Evolutionary conservation across 1,140 invertebrate species (phyloP).

Genomic region (Trichomalopsis sarcophagae): DNA sequence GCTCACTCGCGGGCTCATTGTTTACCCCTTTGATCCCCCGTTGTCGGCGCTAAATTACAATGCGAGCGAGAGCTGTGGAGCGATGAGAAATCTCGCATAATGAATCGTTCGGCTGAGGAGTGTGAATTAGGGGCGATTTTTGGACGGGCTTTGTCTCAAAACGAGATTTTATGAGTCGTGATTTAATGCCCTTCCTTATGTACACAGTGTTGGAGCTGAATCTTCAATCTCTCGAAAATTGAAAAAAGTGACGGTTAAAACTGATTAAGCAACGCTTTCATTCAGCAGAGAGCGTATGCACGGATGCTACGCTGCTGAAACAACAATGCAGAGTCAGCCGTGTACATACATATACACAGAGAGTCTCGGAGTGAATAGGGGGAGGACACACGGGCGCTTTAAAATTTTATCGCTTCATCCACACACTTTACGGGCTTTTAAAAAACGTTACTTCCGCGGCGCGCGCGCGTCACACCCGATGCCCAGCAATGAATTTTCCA

Average conservation of each 20-base stretch:
- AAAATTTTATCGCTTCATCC: not conserved
- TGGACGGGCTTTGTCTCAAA: no score
- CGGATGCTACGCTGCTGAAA: not conserved
- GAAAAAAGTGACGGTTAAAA: no score
- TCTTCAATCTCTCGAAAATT: no score
- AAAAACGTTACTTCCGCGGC: conserved; percentile 3
- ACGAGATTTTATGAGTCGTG: no score
- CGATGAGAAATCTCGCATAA: conserved; percentile 4
- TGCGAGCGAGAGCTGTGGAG: not conserved
- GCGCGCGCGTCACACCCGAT: conserved; percentile 21
- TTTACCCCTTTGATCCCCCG: conserved; percentile 18
- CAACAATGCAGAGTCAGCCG: not conserved
- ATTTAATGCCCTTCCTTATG: no score
- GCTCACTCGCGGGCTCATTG: not conserved
- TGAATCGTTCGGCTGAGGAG: not conserved
- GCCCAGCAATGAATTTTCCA: conserved; percentile 34
- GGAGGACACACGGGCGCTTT: not conserved
- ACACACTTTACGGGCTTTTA: not conserved
- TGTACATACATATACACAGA: not conserved
- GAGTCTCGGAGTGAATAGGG: no score
- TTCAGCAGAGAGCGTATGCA: no score
- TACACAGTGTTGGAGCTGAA: no score
- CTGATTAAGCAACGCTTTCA: no score
- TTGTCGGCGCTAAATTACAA: conserved; percentile 1
- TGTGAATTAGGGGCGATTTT: no score